These are phyloP conservation scores for Gyps fulvus DNA, from an alignment of 2,113 vertebrate species.

Conservation along the genomic window DNA sequence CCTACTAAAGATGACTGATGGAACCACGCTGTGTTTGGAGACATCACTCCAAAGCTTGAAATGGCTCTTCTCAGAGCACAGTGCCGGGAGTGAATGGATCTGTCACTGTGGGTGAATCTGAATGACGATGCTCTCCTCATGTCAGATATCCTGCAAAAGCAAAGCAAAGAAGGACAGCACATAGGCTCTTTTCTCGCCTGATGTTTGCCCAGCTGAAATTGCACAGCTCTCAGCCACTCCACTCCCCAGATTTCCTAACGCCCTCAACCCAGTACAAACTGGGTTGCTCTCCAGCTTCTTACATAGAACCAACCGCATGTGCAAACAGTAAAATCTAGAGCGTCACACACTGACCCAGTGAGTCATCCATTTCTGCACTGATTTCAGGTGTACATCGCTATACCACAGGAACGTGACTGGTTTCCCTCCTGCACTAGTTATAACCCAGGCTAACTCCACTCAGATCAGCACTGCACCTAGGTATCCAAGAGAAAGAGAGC, in stretches of 20 bases:
- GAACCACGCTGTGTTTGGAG: neutral
- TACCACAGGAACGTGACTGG: neutral
- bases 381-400: neutral
- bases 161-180: neutral
- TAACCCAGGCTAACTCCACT: neutral
- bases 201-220: neutral
- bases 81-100: neutral
- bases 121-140: neutral
- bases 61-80: neutral
- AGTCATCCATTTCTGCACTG: neutral
- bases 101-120: neutral
- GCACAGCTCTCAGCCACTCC: neutral
- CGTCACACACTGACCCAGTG: neutral
- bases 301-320: neutral
- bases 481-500: neutral
- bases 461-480: neutral
- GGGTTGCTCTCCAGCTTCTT: neutral
- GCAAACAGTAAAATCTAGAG: neutral
- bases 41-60: neutral
- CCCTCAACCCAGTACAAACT: neutral
- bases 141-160: neutral
- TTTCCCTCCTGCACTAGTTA: neutral
- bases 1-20: neutral
- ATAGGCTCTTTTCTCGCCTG: neutral
- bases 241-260: neutral